phyloP scores from a whole-genome alignment of 2,113 vertebrate species.

The Ranitomeya variabilis region DNA sequence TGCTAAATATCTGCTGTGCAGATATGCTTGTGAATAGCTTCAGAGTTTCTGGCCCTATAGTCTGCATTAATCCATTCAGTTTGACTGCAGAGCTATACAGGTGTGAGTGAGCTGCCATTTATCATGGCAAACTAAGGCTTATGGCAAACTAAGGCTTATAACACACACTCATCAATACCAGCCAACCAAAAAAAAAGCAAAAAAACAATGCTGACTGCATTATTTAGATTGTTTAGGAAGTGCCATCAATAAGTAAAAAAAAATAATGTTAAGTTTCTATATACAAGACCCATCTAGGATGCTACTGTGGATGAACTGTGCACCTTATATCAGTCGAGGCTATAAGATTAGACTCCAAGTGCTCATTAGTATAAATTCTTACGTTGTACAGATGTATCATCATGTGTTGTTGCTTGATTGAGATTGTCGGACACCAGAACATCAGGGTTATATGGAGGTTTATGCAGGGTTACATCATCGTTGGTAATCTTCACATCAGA shows the following conservation, averaged over 20 bases:
- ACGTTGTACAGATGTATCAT: background rate
- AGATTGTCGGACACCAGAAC: background rate
- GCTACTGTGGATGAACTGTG: background rate
- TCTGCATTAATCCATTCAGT: too few species aligned
- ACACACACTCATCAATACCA: background rate
- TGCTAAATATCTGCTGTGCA: too few species aligned
- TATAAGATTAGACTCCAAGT: background rate
- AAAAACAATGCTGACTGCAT: background rate
- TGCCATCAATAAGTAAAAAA: background rate
- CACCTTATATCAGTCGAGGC: background rate
- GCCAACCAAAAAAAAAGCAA: too few species aligned
- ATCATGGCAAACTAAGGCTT: background rate
- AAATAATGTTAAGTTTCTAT: too few species aligned
- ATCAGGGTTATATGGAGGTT: background rate
- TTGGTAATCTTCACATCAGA: background rate
- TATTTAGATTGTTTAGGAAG: background rate
- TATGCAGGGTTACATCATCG: background rate
- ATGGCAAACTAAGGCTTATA: too few species aligned
- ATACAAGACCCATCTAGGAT: background rate
- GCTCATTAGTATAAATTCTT: background rate
- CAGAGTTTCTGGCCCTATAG: background rate
- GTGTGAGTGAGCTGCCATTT: background rate
- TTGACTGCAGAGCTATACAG: background rate
- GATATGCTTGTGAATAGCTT: background rate
- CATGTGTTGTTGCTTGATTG: background rate